Base-by-base conservation (phyloP, 1,140 invertebrate genomes). In the Eupeodes corollae region DNA sequence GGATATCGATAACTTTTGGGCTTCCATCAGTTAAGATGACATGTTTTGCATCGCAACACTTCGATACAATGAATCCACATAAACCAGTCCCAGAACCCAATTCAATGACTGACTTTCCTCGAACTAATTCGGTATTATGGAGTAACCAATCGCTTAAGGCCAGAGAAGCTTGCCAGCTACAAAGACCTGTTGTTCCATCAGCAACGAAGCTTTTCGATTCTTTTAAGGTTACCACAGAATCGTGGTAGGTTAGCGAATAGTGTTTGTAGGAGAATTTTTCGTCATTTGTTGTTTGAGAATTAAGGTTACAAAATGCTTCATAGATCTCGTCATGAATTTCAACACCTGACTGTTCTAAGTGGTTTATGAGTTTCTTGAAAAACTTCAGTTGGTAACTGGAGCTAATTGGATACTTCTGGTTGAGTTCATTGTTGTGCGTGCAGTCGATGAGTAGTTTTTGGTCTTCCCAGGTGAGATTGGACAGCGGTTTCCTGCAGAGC, bases 241-340 rank as follows among this genome's bases (percentile, higher is more conserved):
- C 47, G 1, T 44, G 26, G 1, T 52, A 30, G 16, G 47, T 42
- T 8, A 67, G 40, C 6, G 58, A 12, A 31, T 67, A 67, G 38
- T 67, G 65, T 32, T 67, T 67, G 43, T 57, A 67, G 15, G 56
- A 55, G 44, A 55, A 61, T 5, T 47, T 42, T 21, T 51, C 31
- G 0, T 30, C 15, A 44, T 42, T 39, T 26, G 42, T 30, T 18
- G 14, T 15, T 40, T 35, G 9, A 3, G n/a, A 43, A 42, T 54
- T 21, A 6, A 53, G 55, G 2, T 43, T 46, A 43, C 57, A 63
- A 8, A 61, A 49, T n/a, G 49, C 49, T 35, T 52, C 47, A 32
- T 62, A 67, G n/a, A 67, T 44, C 11, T 51, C 48, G 31, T 67
- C 65, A 42, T 67, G 65, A 16, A 67, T 33, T 48, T 67, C 65